These are phyloP conservation scores for Acronicta psi DNA, from an alignment of 2,888 invertebrate genomes.

Conservation along the genomic window DNA sequence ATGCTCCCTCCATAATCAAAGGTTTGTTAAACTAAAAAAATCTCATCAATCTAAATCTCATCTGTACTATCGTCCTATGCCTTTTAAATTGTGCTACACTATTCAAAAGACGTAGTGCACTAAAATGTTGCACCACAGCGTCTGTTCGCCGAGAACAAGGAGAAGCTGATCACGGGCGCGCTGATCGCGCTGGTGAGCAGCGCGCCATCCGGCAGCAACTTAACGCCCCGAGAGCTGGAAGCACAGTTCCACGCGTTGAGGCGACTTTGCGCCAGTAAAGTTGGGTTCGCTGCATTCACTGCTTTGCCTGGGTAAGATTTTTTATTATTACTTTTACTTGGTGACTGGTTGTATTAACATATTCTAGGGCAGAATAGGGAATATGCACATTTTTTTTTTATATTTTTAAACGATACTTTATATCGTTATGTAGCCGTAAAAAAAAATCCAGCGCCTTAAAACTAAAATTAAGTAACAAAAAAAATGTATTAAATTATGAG, in stretches of 20 bases:
- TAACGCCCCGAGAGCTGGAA: conserved; percentile 94
- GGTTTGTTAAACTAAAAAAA: background rate
- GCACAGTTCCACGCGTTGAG: conserved; percentile 98
- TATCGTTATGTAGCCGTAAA: no score
- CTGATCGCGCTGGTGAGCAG: conserved; percentile 92
- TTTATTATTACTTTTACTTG: background rate
- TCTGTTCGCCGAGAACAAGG: conserved; percentile 99
- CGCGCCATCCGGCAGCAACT: conserved; percentile 73
- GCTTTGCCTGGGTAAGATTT: conserved; percentile 92
- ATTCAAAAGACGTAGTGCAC: conserved; percentile 32
- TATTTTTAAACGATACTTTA: no score
- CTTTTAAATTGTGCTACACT: conserved; percentile 16
- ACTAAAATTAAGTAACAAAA: no score
- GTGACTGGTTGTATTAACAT: no score
- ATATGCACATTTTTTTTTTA: no score
- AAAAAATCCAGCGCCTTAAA: no score
- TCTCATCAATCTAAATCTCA: no score
- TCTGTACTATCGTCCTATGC: conserved; percentile 1
- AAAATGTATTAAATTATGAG: no score
- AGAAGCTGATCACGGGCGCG: conserved; percentile 98
- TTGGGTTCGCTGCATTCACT: conserved; percentile 98
- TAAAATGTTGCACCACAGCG: conserved; percentile 90
- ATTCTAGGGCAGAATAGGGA: no score
- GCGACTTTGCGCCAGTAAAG: conserved; percentile 98
- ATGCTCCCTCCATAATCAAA: no score